A percentile compares a stretch with the other conserved stretches of the same genome.
Conservation (phyloP, 2,113 vertebrate genomes). For the Mirounga angustirostris region DNA sequence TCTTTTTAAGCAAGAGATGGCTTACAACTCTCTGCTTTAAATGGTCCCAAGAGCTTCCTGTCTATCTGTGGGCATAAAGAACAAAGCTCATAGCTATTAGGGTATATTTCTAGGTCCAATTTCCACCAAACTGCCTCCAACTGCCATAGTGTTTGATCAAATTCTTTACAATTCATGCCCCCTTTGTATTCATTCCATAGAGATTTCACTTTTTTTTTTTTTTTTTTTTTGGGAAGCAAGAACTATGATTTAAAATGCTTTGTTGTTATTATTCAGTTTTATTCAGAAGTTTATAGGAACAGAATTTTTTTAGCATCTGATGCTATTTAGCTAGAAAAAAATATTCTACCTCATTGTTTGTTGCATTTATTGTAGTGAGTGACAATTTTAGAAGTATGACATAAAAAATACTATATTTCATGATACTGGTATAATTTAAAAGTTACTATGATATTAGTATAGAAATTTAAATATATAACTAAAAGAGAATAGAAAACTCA, state of each 20-base stretch:
- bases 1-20: background rate
- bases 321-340: background rate
- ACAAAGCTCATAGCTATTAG: background rate
- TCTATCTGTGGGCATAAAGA: background rate
- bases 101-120: background rate
- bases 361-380: background rate
- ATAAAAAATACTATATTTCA: background rate
- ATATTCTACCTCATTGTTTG: background rate
- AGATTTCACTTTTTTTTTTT: background rate
- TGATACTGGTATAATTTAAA: background rate
- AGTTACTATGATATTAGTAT: background rate
- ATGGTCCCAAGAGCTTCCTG: background rate
- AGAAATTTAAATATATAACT: background rate
- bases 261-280: background rate
- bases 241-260: background rate
- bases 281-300: background rate
- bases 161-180: background rate
- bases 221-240: background rate
- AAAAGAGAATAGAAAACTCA: background rate
- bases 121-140: background rate
- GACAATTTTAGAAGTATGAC: background rate
- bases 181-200: background rate
- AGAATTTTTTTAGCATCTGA: background rate
- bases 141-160: background rate
- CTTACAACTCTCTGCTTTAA: background rate